Base-by-base conservation (phyloP, 2,113 vertebrate genomes). In the Chloropsis hardwickii region DNA sequence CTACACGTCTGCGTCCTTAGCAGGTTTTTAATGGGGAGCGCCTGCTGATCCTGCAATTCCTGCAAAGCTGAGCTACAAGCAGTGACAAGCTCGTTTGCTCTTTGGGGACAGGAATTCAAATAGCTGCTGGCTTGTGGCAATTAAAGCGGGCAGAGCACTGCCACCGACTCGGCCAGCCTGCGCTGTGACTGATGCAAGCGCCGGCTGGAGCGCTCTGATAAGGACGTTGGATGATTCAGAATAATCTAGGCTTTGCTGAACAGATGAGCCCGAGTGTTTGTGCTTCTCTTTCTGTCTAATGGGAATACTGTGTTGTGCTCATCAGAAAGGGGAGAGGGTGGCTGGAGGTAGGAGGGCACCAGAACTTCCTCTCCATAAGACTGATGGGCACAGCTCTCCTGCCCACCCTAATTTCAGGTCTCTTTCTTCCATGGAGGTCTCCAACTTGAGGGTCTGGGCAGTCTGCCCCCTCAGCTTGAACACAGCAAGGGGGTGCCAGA, bases 211-310 rank as follows among this genome's bases (percentile, higher is more conserved):
- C 1, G 12, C 87, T 80, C 94, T 92, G 95, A 97, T 97, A 97
- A 97, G 96, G 93, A 78, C 25, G 42, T 27, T 13, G 94, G 87
- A 87, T 96, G 94, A 94, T 94, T 90, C 94, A 94, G 66, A 97
- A 91, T 81, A 81, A 95, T 90, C 91, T 60, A 11, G 45, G 86
- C 89, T 94, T 80, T 92, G 87, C 96, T 78, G 57, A 94, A 67
- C 14, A 15, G 31, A 87, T 13, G 47, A 94, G 77, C 76, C 81
- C 2, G 0, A 54, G 50, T 1, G n/a, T 70, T 85, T 77, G 58
- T 21, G 80, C 86, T 95, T 77, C 79, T 90, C 53, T 37, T 88
- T 57, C 95, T 0, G 1, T 25, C 66, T 37, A 42, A 67, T 18
- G 4, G 81, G 77, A 94, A 90, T 51, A 21, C n/a, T 51, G 77